Conservation (phyloP, 2,797 vertebrate genomes). For the Oophaga sylvatica region DNA sequence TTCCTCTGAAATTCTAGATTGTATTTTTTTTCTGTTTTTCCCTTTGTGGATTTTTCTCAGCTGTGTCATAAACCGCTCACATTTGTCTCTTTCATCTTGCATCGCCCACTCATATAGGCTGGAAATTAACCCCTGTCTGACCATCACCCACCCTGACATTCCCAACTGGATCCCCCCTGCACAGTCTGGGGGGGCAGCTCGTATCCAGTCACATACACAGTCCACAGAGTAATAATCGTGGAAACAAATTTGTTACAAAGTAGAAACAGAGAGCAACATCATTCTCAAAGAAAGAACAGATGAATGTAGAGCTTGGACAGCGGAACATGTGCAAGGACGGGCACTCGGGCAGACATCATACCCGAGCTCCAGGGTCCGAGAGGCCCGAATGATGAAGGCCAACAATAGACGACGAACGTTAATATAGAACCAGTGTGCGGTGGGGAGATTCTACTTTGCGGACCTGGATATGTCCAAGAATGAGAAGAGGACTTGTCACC, state of each 20-base stretch:
- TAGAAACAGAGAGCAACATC: neutral
- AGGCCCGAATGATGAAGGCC: too few species aligned
- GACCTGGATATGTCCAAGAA: too few species aligned
- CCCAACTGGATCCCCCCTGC: neutral
- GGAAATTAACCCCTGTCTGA: neutral
- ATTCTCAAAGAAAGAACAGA: neutral
- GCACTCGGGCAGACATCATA: too few species aligned
- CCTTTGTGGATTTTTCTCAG: neutral
- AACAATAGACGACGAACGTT: too few species aligned
- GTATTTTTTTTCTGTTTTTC: neutral
- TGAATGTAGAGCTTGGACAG: too few species aligned
- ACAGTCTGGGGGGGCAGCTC: neutral
- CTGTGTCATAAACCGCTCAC: slow-evolving; percentile 33
- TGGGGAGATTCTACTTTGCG: too few species aligned
- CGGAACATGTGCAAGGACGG: too few species aligned
- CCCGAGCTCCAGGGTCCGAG: too few species aligned
- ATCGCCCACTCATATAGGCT: neutral
- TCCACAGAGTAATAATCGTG: neutral
- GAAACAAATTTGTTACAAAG: neutral
- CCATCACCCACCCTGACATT: neutral
- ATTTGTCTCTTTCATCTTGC: slow-evolving; percentile 25
- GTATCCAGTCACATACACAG: neutral
- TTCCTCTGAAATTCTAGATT: slow-evolving; percentile 31
- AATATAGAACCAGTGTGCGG: too few species aligned
- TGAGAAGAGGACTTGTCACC: too few species aligned